Evolutionary conservation across 2,113 vertebrate genomes (phyloP).

Genomic region (Haplotaxodon microlepis): DNA sequence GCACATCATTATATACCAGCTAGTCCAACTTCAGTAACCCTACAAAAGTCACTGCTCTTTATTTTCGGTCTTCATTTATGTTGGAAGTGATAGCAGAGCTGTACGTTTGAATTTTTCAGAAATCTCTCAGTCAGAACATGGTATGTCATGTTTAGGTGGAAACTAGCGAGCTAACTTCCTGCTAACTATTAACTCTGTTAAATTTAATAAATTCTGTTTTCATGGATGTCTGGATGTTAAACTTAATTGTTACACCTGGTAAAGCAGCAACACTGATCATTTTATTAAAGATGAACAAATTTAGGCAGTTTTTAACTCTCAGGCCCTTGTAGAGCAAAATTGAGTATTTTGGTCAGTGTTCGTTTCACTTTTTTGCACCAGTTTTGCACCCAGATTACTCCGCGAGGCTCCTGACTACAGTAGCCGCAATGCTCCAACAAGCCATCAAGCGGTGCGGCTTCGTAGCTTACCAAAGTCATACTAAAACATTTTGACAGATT

Average conservation of each 20-base stretch:
- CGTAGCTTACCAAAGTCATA: background rate
- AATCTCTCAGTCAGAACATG: background rate
- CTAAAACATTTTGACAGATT: background rate
- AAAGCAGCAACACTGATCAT: background rate
- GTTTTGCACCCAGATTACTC: background rate
- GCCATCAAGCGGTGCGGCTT: background rate
- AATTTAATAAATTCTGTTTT: background rate
- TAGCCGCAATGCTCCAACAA: background rate
- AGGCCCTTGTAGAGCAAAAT: background rate
- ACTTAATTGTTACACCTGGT: background rate
- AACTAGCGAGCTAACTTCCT: background rate
- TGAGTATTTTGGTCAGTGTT: background rate
- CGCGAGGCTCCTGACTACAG: background rate
- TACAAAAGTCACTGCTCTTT: background rate
- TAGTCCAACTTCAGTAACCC: background rate
- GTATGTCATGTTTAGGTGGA: rapidly evolving
- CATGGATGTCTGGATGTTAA: background rate
- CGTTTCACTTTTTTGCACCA: background rate
- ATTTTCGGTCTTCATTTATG: background rate
- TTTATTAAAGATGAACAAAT: background rate
- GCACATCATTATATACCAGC: background rate
- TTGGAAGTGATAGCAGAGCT: rapidly evolving
- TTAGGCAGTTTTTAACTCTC: background rate
- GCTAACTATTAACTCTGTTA: background rate
- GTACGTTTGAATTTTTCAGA: rapidly evolving